Evolutionary conservation across 2,113 vertebrate genomes (phyloP).

Genomic region (Larimichthys crocea): DNA sequence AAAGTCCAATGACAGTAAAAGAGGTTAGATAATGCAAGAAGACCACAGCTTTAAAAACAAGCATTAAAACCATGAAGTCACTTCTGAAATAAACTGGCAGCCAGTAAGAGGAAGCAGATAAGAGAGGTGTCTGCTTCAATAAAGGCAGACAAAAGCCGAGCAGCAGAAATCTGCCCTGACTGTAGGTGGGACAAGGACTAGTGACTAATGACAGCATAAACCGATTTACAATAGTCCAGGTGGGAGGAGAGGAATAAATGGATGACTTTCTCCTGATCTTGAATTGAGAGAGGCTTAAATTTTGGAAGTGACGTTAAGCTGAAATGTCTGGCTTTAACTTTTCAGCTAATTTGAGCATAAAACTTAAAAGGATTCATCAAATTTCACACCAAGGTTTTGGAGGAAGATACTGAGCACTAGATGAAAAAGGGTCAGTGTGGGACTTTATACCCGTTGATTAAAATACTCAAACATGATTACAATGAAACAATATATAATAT

Average conservation of each 20-base stretch:
- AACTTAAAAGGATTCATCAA: neutral
- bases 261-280: constrained; percentile 16
- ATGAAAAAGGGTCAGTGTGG: neutral
- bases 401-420: neutral
- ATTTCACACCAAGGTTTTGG: neutral
- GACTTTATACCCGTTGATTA: neutral
- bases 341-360: neutral
- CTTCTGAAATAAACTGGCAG: neutral
- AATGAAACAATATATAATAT: constrained; percentile 1
- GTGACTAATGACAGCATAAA: constrained; percentile 30
- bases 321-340: constrained; percentile 22
- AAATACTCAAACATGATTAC: neutral
- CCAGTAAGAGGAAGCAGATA: neutral
- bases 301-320: constrained; percentile 1
- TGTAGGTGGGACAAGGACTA: constrained; percentile 36
- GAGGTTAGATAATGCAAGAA: neutral
- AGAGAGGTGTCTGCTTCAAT: neutral
- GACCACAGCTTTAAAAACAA: neutral
- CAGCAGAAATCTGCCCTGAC: constrained; percentile 8
- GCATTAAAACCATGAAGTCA: neutral
- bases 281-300: constrained; percentile 20
- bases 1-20: neutral
- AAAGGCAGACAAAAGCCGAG: constrained; percentile 24
- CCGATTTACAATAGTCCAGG: constrained; percentile 26
- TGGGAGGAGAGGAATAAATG: constrained; percentile 23